Percentiles rank a stretch among this genome's conserved stretches.
These are phyloP conservation scores for Megaptera novaeangliae DNA, from an alignment of 2,113 vertebrate species.

Conservation along the genomic window DNA sequence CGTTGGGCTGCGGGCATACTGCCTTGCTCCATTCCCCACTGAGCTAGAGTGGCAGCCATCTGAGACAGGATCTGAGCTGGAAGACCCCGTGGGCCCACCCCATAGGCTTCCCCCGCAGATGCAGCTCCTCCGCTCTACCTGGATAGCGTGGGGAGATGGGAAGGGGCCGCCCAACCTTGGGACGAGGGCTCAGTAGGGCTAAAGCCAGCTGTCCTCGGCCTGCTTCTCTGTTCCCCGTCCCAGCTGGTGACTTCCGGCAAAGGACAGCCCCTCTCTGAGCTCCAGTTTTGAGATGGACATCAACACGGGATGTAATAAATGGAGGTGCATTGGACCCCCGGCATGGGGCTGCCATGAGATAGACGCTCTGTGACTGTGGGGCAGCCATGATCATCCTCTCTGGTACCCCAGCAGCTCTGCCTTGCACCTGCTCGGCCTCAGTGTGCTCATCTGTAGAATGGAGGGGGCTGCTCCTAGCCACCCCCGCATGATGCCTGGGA, in stretches of 20 bases:
- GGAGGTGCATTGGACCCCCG: rapidly evolving
- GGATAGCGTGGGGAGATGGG: background rate
- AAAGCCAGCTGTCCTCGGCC: background rate
- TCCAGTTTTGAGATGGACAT: no score
- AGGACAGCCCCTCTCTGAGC: background rate
- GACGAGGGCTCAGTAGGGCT: background rate
- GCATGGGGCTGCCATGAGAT: background rate
- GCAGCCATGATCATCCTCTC: rapidly evolving
- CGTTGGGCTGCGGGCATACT: rapidly evolving
- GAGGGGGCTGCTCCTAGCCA: background rate
- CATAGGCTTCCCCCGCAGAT: background rate
- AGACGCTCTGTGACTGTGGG: background rate
- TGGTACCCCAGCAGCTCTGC: no score
- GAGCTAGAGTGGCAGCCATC: background rate
- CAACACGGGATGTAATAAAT: background rate
- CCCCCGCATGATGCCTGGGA: background rate
- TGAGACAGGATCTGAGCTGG: background rate
- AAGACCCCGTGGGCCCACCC: background rate
- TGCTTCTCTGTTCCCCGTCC: background rate
- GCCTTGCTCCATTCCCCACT: background rate
- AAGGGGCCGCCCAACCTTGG: background rate
- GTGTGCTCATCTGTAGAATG: background rate
- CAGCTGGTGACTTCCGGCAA: background rate
- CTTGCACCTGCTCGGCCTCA: background rate
- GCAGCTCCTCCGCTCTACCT: background rate